Base-by-base conservation (phyloP, 35 echinoderm and acorn worm species). In the Heliocidaris tuberculata region DNA sequence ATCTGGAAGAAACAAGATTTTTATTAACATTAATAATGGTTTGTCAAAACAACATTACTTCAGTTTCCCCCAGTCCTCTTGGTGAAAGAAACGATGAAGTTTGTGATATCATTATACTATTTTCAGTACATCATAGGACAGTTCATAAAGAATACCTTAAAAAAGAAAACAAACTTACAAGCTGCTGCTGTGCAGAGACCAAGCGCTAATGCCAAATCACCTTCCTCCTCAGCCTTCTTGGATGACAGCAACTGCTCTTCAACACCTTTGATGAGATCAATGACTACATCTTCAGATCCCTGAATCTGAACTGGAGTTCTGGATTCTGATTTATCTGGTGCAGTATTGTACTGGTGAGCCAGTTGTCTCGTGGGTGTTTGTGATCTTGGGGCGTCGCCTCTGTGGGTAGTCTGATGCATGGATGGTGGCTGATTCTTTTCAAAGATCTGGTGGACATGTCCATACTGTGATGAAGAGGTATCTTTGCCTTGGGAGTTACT, bases 131-230 rank as follows among this genome's bases (percentile, higher is more conserved):
- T 78, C 21, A 78, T 78, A 78, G 21, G 65, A 78, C 27, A 78
- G 19, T 78, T 78, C 27, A 78, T 78, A 78, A 78, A 78, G 65
- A 78, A 78, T 78, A 24, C 1, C 19, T 78, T 27, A 78, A 13
- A 24, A 78, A n/a, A 6, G 5, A 11, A 30, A 7, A n/a, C 13
- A 17, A 56, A 97, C 96, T 95, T 95, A 97, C 96, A 31, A 17
- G 94, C 95, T 85, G 93, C 91, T 49, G 94, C 50, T 50, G 96
- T 97, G 86, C 94, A 94, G 21, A 97, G 86, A 85, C 85, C 85
- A 31, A 97, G 86, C 30, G 96, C 94, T 30, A 94, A 50, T n/a
- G 96, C 96, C n/a, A 97, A 88, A 90, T 97, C 96, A 5, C 93
- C 94, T 48, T 60, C 95, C 47, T 94, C 86, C 32, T 95, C 96